Evolutionary conservation across 92 coral and sea anemone genomes (phyloP).

Genomic region (Porites evermanni): DNA sequence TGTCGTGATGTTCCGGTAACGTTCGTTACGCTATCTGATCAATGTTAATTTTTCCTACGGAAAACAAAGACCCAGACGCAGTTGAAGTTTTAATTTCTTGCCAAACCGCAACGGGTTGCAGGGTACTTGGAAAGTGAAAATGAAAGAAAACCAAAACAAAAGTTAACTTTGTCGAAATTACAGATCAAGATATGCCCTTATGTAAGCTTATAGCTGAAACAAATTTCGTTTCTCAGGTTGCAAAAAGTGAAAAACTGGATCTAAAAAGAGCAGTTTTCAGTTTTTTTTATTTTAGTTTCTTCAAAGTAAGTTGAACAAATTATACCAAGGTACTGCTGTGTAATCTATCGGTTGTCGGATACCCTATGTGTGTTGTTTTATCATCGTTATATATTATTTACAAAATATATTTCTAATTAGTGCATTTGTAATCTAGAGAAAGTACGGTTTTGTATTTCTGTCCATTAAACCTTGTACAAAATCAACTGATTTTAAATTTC

Average conservation of each 20-base stretch:
- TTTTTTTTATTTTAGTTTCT: too few species aligned
- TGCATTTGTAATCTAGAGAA: conserved; percentile 1
- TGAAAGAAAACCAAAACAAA: neutral
- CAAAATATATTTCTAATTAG: neutral
- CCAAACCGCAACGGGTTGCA: conserved; percentile 14
- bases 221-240: neutral
- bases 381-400: conserved; percentile 17
- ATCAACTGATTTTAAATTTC: neutral
- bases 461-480: neutral
- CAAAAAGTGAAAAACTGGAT: too few species aligned
- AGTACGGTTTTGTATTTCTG: neutral
- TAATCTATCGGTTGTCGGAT: too few species aligned
- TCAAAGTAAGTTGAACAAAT: too few species aligned
- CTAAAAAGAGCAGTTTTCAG: neutral
- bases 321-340: neutral
- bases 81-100: neutral
- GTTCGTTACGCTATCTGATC: neutral
- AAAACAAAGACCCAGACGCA: neutral
- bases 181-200: neutral
- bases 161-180: neutral
- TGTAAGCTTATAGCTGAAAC: neutral
- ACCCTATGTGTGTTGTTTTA: neutral
- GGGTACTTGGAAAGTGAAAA: neutral
- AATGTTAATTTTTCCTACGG: neutral
- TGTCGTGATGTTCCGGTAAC: too few species aligned